Conservation (phyloP, 2,888 invertebrate species). For the Trissonchulus latispiculum region DNA sequence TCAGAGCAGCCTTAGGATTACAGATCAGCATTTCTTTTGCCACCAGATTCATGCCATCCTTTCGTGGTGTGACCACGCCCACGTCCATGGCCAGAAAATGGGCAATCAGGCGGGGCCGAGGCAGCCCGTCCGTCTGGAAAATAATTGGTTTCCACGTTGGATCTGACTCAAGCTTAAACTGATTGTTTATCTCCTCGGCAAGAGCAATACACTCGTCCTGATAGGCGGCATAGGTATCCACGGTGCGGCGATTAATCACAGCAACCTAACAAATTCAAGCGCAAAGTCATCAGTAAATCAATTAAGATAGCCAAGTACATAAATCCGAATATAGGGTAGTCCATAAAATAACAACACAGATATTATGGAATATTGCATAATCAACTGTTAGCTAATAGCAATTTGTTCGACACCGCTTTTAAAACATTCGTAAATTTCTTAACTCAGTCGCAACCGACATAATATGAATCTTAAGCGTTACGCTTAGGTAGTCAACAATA, state of each 20-base stretch:
- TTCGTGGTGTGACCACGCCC: constrained; percentile 42
- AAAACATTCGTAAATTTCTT: too few species aligned
- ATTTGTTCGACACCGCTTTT: too few species aligned
- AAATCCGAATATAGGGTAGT: too few species aligned
- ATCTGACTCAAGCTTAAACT: constrained; percentile 26
- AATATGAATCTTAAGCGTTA: too few species aligned
- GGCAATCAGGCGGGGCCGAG: constrained; percentile 34
- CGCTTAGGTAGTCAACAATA: too few species aligned
- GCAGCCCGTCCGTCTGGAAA: constrained; percentile 40
- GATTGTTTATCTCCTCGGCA: constrained; percentile 36
- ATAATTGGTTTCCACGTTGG: constrained; percentile 40
- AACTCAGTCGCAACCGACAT: too few species aligned
- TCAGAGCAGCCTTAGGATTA: constrained; percentile 33
- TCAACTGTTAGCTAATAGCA: too few species aligned
- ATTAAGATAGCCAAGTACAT: too few species aligned
- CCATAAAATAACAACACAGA: too few species aligned
- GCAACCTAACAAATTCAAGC: constrained; percentile 38
- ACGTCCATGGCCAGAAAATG: constrained; percentile 44
- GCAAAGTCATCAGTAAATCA: too few species aligned
- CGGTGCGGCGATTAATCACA: constrained; percentile 41
- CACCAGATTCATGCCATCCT: constrained; percentile 41
- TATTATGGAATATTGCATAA: too few species aligned
- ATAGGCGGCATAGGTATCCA: constrained; percentile 41
- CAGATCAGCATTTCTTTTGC: constrained; percentile 42
- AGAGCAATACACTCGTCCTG: constrained; percentile 41